Evolutionary conservation across 2,113 vertebrate species (phyloP).

Genomic region (Salvator merianae): DNA sequence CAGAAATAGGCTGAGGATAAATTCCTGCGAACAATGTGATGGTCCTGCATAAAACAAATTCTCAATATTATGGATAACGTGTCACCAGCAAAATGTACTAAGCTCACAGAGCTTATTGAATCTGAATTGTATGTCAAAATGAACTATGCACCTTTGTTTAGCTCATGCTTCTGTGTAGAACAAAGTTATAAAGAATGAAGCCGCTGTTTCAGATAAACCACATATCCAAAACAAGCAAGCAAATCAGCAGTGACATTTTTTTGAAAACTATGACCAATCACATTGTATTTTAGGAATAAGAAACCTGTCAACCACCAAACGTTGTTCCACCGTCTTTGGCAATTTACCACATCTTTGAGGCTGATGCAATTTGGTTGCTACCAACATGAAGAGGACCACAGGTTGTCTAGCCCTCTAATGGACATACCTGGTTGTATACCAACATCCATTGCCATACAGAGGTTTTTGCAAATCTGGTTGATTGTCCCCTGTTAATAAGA

Average conservation of each 20-base stretch:
- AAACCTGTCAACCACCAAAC: too few relatives aligned
- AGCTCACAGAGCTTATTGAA: constrained; percentile 40
- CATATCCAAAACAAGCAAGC: constrained; percentile 1
- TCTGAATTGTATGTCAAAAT: constrained; percentile 44
- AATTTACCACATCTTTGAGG: background rate
- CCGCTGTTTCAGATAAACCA: background rate
- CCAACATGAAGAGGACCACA: background rate
- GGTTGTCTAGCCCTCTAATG: background rate
- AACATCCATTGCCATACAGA: background rate
- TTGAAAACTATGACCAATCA: background rate
- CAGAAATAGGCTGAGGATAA: constrained; percentile 40
- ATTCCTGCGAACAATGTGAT: constrained; percentile 14
- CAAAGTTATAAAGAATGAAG: constrained; percentile 17
- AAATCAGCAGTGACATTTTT: background rate
- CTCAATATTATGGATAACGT: constrained; percentile 48
- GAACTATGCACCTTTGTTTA: constrained; percentile 36
- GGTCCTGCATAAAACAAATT: constrained; percentile 41
- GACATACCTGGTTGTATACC: background rate
- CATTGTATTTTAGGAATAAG: background rate
- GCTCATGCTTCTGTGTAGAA: constrained; percentile 35
- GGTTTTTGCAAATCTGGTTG: background rate
- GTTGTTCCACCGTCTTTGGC: background rate
- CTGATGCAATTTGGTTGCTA: background rate
- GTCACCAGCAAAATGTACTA: constrained; percentile 34
- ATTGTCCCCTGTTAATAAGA: too few relatives aligned